Evolutionary conservation across 2,888 invertebrate species (phyloP).

Genomic region (Cephus rjabovi): DNA sequence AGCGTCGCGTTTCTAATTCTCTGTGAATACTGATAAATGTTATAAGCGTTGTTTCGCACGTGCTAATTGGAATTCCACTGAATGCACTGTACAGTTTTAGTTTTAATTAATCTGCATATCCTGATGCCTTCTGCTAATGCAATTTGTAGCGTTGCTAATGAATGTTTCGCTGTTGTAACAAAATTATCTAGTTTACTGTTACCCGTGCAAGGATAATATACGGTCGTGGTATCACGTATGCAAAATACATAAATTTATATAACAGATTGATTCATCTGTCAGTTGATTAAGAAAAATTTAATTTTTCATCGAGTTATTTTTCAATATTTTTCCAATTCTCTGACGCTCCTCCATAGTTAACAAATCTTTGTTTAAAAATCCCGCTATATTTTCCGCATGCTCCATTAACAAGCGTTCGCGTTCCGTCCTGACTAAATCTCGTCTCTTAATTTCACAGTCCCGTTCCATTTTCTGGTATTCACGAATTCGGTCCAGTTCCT

Average conservation of each 20-base stretch:
- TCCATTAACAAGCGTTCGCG: constrained; percentile 42
- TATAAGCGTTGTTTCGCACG: neutral
- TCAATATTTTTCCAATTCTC: constrained; percentile 21
- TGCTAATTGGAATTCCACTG: neutral
- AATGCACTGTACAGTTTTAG: neutral
- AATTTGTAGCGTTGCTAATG: neutral
- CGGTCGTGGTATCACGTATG: neutral
- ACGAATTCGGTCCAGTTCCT: constrained; percentile 34
- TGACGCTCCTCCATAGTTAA: constrained; percentile 41
- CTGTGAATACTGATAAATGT: neutral
- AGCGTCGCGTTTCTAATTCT: neutral
- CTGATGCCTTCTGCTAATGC: neutral
- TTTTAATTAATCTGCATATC: neutral
- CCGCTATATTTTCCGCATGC: constrained; percentile 45
- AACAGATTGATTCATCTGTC: neutral
- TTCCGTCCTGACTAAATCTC: constrained; percentile 31
- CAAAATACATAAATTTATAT: neutral
- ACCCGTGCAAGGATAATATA: neutral
- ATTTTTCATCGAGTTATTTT: neutral
- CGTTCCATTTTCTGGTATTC: constrained; percentile 25
- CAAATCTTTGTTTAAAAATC: constrained; percentile 14
- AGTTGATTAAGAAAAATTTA: neutral
- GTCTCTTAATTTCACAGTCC: constrained; percentile 22
- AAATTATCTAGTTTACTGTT: neutral
- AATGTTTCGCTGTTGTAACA: neutral